These are phyloP conservation scores for Apotomis capreana DNA, from an alignment of 2,888 invertebrate species.

Conservation along the genomic window DNA sequence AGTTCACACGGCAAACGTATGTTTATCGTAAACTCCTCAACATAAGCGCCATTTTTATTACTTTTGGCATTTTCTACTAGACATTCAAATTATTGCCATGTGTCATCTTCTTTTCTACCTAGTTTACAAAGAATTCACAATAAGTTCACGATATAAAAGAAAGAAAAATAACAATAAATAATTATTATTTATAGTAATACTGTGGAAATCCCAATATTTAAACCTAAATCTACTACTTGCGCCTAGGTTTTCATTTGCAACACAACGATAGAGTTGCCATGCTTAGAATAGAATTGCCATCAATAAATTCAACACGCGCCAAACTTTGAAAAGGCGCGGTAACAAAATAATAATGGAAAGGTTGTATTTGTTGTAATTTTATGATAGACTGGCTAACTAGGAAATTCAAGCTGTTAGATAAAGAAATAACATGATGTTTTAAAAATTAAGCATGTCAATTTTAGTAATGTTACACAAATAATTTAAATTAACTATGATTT, in stretches of 20 bases:
- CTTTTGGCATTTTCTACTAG: slow-evolving; percentile 41
- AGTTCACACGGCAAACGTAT: slow-evolving; percentile 58
- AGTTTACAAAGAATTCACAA: neutral
- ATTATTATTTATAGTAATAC: too few species aligned
- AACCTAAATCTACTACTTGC: slow-evolving; percentile 3
- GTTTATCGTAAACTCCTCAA: slow-evolving; percentile 71
- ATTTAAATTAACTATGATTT: slow-evolving; percentile 50
- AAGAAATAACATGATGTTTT: slow-evolving; percentile 8
- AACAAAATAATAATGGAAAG: too few species aligned
- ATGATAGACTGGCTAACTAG: slow-evolving; percentile 5
- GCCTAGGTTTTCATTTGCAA: slow-evolving; percentile 1
- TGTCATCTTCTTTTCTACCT: slow-evolving; percentile 4
- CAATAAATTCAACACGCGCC: neutral
- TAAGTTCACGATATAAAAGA: neutral
- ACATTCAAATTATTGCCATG: slow-evolving; percentile 35
- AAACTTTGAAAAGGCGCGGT: slow-evolving; percentile 4
- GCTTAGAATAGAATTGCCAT: neutral
- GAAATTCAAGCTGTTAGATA: neutral
- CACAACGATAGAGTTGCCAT: slow-evolving; percentile 7
- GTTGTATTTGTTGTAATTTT: neutral
- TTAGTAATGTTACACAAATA: slow-evolving; percentile 8
- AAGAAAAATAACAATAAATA: neutral
- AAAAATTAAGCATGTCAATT: slow-evolving; percentile 19
- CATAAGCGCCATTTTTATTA: slow-evolving; percentile 77
- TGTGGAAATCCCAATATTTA: too few species aligned